These are phyloP conservation scores for Actenoides hombroni DNA, from an alignment of 2,113 vertebrate genomes.

Conservation along the genomic window DNA sequence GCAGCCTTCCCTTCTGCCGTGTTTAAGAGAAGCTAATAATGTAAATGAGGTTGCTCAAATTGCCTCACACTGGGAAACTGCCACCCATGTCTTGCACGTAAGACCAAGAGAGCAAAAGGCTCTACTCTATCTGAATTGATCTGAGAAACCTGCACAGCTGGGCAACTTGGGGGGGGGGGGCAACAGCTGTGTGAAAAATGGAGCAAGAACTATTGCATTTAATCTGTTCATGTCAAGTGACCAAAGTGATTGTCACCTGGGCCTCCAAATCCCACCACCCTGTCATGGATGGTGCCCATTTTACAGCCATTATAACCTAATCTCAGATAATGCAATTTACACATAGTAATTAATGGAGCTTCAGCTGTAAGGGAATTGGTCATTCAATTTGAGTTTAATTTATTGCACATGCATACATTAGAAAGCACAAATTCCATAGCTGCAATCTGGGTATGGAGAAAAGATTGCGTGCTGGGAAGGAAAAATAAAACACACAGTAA, in stretches of 20 bases:
- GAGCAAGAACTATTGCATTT: not conserved
- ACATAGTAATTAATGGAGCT: constrained; percentile 55
- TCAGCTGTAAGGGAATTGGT: constrained; percentile 47
- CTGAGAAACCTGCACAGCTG: not conserved
- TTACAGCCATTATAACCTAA: constrained; percentile 51
- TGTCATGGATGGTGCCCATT: not conserved
- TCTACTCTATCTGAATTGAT: not conserved
- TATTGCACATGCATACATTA: constrained; percentile 39
- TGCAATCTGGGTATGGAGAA: not conserved
- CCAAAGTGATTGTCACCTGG: not conserved
- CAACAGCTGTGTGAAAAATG: not conserved
- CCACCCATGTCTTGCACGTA: rapidly evolving
- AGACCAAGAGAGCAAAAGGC: not conserved
- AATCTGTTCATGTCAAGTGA: not conserved
- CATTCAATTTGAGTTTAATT: constrained; percentile 57
- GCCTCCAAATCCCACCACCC: not conserved
- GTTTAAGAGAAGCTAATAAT: not conserved
- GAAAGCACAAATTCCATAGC: not conserved
- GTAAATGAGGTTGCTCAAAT: not conserved
- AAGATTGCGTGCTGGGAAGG: not conserved
- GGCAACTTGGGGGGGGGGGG: rapidly evolving
- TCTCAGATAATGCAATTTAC: constrained; percentile 58
- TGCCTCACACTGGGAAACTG: rapidly evolving
- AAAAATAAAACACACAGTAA: not conserved
- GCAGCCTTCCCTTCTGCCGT: not conserved